Evolutionary conservation across 2,797 vertebrate species (phyloP).

Genomic region (Myotis findleyi): DNA sequence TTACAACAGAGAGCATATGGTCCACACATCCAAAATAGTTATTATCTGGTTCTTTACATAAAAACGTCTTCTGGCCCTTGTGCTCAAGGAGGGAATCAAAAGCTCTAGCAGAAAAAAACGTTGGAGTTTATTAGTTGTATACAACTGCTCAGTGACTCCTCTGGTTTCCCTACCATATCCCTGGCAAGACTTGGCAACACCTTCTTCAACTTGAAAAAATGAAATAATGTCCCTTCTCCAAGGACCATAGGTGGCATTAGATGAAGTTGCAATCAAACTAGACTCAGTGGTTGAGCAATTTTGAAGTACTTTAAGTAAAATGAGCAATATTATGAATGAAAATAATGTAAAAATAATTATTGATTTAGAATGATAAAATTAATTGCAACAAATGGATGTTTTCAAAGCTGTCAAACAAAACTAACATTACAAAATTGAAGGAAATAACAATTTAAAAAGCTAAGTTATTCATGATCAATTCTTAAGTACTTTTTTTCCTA

Average conservation of each 20-base stretch:
- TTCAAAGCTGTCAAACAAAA: neutral
- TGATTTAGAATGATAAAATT: neutral
- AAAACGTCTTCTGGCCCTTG: neutral
- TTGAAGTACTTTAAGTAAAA: neutral
- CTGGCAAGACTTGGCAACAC: neutral
- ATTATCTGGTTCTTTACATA: neutral
- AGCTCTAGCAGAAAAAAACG: neutral
- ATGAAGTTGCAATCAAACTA: neutral
- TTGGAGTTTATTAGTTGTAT: neutral
- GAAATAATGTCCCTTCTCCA: neutral
- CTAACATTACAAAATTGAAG: neutral
- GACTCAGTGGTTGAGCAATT: neutral
- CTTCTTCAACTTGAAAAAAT: neutral
- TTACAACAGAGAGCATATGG: neutral
- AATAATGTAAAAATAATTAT: neutral
- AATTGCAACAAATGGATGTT: neutral
- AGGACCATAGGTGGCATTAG: accelerated
- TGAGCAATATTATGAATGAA: neutral
- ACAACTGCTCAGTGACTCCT: neutral
- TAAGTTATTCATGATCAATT: neutral
- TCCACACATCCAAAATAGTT: neutral
- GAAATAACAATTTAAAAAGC: neutral
- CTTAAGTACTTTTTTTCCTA: neutral
- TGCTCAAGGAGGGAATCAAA: neutral
- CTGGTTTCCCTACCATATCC: accelerated